Base-by-base conservation (phyloP, 2,797 vertebrate genomes). In the Enteromius treurensis region DNA sequence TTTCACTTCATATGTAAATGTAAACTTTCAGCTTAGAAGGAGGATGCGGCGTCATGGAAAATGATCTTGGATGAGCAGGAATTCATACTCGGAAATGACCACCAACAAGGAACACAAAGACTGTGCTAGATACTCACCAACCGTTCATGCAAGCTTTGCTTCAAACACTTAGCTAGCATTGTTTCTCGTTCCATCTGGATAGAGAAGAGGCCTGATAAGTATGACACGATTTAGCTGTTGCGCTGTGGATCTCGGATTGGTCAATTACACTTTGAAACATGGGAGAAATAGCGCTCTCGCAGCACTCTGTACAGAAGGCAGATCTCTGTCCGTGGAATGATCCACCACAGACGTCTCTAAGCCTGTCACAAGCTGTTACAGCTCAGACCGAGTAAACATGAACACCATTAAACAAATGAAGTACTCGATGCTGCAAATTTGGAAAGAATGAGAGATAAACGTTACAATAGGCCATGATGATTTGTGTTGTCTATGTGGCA, bases 391-490 rank as follows among this genome's bases (percentile, higher is more conserved):
- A 45, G 73, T 55, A 77, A 75, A 77, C 81, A 81, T 34, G 65
- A 76, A 49, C 51, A 77, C 68, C 29, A 58, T 71, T 42, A 70
- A 62, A 77, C 45, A 81, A 81, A 85, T 71, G 21, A 77, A 51
- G 45, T 80, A 60, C 53, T 80, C 49, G 51, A 75, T 76, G 65
- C 34, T n/a, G 55, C 23, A 71, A 81, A 77, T 60, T 80, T 62
- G 71, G 71, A 62, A 47, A 77, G 79, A 81, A 81, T 85, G 67
- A 77, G 51, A 81, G 64, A 81, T 71, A 77, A 81, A 81, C 34
- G 6, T 51, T 49, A 81, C 64, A 62, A 77, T 77, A 77, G 53
- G 75, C 53, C 65, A 45, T 40, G n/a, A 62, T 62, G 29, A 77
- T 71, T 76, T 53, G 65, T 70, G 74, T 53, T 77, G 67, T 85